Conservation (phyloP, 2,888 invertebrate genomes). For the Silvanus unidentatus region DNA sequence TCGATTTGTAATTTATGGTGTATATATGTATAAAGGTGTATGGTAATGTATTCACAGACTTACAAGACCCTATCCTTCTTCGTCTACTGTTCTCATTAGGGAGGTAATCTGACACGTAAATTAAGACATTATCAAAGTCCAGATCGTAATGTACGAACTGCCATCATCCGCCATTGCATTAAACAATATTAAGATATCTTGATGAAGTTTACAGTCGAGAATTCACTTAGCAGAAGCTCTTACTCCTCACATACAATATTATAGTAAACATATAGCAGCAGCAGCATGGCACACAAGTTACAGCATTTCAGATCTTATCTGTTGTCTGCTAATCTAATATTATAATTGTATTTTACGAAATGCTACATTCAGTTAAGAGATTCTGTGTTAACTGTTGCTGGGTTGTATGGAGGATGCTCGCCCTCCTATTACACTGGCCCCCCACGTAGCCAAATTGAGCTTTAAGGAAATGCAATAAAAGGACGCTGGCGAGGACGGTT, state of each 20-base stretch:
- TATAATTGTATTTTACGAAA: slow-evolving; percentile 49
- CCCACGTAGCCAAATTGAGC: not conserved
- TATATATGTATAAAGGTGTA: slow-evolving; percentile 1
- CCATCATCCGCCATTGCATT: slow-evolving; percentile 30
- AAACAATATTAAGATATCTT: slow-evolving; percentile 41
- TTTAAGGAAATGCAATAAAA: slow-evolving; percentile 6
- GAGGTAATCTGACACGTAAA: slow-evolving; percentile 27
- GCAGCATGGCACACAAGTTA: slow-evolving; percentile 28
- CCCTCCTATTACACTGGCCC: slow-evolving; percentile 14
- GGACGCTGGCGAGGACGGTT: slow-evolving; percentile 17
- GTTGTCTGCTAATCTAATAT: slow-evolving; percentile 46
- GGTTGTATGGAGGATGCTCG: slow-evolving; percentile 28
- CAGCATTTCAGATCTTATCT: slow-evolving; percentile 39
- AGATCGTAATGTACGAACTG: slow-evolving; percentile 28
- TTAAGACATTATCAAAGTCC: slow-evolving; percentile 30
- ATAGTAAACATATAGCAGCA: slow-evolving; percentile 11
- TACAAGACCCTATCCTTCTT: slow-evolving; percentile 1
- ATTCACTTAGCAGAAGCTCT: slow-evolving; percentile 39
- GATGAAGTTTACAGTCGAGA: slow-evolving; percentile 38
- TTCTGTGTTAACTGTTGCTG: slow-evolving; percentile 45
- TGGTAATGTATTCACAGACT: slow-evolving; percentile 1
- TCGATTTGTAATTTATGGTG: slow-evolving; percentile 1
- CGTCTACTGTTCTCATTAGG: slow-evolving; percentile 21
- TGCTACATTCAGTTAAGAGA: slow-evolving; percentile 48
- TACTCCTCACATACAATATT: slow-evolving; percentile 19